Conservation (phyloP, 2,888 invertebrate species). For the Nymphalis polychloros region DNA sequence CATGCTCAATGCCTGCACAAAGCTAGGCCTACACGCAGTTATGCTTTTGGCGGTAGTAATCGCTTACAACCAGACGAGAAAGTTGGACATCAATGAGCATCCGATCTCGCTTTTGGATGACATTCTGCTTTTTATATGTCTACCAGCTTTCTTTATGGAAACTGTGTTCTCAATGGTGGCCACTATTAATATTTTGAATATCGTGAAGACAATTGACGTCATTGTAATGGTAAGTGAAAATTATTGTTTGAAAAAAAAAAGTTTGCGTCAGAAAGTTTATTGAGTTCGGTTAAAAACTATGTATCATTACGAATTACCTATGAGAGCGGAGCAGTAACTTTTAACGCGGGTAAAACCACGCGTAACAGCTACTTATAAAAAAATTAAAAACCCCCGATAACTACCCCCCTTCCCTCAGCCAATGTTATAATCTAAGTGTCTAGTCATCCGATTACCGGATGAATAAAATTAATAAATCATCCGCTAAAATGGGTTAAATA, state of each 20-base stretch:
- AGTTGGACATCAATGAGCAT: constrained; percentile 84
- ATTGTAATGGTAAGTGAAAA: constrained; percentile 76
- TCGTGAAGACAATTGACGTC: constrained; percentile 77
- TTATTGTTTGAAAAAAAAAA: background rate
- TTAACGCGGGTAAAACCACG: too few relatives aligned
- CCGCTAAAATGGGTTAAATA: too few relatives aligned
- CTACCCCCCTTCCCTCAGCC: too few relatives aligned
- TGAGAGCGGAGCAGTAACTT: too few relatives aligned
- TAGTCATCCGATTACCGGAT: too few relatives aligned
- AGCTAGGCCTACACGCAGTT: constrained; percentile 76
- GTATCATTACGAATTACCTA: too few relatives aligned
- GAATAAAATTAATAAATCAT: too few relatives aligned
- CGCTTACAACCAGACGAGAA: constrained; percentile 84
- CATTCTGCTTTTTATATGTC: constrained; percentile 85
- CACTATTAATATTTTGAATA: constrained; percentile 78
- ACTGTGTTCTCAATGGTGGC: constrained; percentile 86
- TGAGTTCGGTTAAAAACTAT: too few relatives aligned
- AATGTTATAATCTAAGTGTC: too few relatives aligned
- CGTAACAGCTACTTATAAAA: too few relatives aligned
- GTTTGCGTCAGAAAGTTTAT: background rate
- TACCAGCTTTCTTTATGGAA: constrained; percentile 88
- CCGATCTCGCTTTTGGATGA: constrained; percentile 86
- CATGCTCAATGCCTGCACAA: constrained; percentile 75
- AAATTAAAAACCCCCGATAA: too few relatives aligned
- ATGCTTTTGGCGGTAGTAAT: constrained; percentile 82